These are phyloP conservation scores for Isaurus tuberculatus DNA, from an alignment of 92 coral and sea anemone genomes.

Conservation along the genomic window DNA sequence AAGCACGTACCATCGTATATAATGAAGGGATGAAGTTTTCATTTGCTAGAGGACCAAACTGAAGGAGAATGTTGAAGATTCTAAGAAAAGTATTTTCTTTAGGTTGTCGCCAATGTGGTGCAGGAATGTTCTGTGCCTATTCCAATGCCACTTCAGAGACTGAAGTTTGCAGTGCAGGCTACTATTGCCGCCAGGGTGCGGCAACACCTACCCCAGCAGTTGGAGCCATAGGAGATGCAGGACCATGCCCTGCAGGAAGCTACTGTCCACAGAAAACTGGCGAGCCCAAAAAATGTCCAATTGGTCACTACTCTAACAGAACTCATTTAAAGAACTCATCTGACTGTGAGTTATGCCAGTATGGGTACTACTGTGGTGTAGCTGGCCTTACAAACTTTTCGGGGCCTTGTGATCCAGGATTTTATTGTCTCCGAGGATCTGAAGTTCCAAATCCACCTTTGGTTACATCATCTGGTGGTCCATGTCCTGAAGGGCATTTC, in stretches of 20 bases:
- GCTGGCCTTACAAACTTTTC: slow-evolving; percentile 82
- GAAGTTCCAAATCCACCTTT: slow-evolving; percentile 87
- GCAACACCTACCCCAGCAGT: slow-evolving; percentile 85
- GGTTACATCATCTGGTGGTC: slow-evolving; percentile 90
- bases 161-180: slow-evolving; percentile 87
- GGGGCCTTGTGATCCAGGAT: slow-evolving; percentile 92
- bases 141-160: slow-evolving; percentile 91
- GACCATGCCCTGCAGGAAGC: slow-evolving; percentile 92
- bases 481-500: slow-evolving; percentile 96
- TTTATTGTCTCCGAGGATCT: slow-evolving; percentile 92
- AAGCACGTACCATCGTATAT: no score
- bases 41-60: no score
- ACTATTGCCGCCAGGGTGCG: slow-evolving; percentile 89
- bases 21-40: no score
- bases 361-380: slow-evolving; percentile 91
- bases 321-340: slow-evolving; percentile 67
- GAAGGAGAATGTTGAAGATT: no score
- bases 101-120: slow-evolving; percentile 97
- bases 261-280: slow-evolving; percentile 90
- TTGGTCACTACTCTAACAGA: slow-evolving; percentile 90
- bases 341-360: slow-evolving; percentile 86
- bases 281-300: slow-evolving; percentile 88
- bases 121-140: slow-evolving; percentile 94
- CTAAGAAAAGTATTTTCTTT: background rate
- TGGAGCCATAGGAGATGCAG: slow-evolving; percentile 82